Evolutionary conservation across 2,888 invertebrate species (phyloP).

Genomic region (Prosapia bicincta): DNA sequence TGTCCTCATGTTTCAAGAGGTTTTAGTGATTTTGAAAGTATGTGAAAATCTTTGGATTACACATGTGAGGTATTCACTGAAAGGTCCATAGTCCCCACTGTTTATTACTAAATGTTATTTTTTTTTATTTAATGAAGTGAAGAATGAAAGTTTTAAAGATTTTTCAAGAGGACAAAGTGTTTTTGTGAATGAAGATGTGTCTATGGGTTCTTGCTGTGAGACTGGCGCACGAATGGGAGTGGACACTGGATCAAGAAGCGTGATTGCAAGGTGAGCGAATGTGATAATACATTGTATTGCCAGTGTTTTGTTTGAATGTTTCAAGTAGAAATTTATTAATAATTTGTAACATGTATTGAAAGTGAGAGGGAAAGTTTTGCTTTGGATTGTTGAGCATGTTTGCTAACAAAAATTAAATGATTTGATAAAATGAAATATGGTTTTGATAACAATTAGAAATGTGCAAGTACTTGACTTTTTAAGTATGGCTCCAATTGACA

Average conservation of each 20-base stretch:
- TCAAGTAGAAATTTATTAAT: not conserved
- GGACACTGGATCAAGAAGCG: not conserved
- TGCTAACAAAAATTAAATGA: not conserved
- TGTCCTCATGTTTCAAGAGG: too few relatives aligned
- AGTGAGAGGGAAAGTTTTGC: not conserved
- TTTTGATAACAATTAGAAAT: too few relatives aligned
- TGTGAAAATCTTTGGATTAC: not conserved
- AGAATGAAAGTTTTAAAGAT: not conserved
- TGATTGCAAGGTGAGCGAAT: constrained; percentile 2
- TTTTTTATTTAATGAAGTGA: not conserved
- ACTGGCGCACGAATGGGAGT: not conserved
- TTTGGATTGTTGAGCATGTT: not conserved
- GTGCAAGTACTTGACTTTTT: too few relatives aligned
- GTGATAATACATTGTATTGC: not conserved
- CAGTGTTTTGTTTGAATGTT: not conserved
- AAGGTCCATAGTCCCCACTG: too few relatives aligned
- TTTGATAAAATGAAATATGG: too few relatives aligned
- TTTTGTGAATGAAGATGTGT: not conserved
- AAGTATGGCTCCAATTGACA: too few relatives aligned
- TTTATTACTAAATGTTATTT: not conserved
- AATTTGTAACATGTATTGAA: not conserved
- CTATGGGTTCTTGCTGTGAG: not conserved
- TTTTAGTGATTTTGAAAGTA: too few relatives aligned
- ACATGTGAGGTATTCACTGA: too few relatives aligned
- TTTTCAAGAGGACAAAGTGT: not conserved